Conservation (phyloP, 2,113 vertebrate species). For the Notarius lentiginosus region DNA sequence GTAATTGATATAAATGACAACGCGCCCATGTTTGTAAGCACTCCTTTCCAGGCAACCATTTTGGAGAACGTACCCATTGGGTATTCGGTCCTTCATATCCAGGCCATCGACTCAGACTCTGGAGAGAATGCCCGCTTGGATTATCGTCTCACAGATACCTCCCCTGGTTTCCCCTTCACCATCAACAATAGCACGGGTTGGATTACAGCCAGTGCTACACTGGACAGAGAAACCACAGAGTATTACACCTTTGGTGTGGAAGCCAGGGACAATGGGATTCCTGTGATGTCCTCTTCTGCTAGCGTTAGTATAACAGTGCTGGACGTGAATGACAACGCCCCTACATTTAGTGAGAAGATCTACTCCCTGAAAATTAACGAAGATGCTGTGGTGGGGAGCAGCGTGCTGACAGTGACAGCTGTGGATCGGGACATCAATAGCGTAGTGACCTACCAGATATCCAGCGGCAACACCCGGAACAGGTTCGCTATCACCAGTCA, state of each 20-base stretch:
- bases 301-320: slow-evolving; percentile 89
- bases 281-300: slow-evolving; percentile 89
- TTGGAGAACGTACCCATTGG: slow-evolving; percentile 89
- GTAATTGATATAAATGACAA: slow-evolving; percentile 96
- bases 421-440: slow-evolving; percentile 91
- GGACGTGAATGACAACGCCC: slow-evolving; percentile 93
- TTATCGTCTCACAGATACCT: slow-evolving; percentile 81
- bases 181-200: slow-evolving; percentile 96
- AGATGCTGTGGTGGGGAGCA: slow-evolving; percentile 89
- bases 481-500: slow-evolving; percentile 96
- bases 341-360: slow-evolving; percentile 84
- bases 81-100: slow-evolving; percentile 91
- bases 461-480: slow-evolving; percentile 94
- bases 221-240: slow-evolving; percentile 89
- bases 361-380: slow-evolving; percentile 92
- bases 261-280: slow-evolving; percentile 85
- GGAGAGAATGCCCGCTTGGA: slow-evolving; percentile 89
- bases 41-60: slow-evolving; percentile 92
- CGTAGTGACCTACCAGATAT: slow-evolving; percentile 95
- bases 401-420: slow-evolving; percentile 86
- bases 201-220: slow-evolving; percentile 84
- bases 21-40: slow-evolving; percentile 95
- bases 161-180: slow-evolving; percentile 81
- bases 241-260: slow-evolving; percentile 91
- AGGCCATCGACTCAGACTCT: slow-evolving; percentile 90